These are phyloP conservation scores for Ochropleura plecta DNA, from an alignment of 2,888 invertebrate species.

Conservation along the genomic window DNA sequence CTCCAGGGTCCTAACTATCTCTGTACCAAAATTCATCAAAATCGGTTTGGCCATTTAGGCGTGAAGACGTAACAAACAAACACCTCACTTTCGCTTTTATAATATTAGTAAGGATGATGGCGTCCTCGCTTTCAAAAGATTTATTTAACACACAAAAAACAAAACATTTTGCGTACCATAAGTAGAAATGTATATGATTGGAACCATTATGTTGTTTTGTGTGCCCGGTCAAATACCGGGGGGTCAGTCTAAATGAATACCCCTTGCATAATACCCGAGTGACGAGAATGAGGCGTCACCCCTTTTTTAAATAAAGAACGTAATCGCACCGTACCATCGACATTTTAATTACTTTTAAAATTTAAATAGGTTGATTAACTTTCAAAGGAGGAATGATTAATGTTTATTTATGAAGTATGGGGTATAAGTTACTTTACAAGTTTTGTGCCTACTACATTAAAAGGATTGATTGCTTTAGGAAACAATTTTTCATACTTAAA, in stretches of 20 bases:
- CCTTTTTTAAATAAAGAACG: slow-evolving; percentile 36
- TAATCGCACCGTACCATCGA: slow-evolving; percentile 45
- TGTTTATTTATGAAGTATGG: slow-evolving; percentile 56
- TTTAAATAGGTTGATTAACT: slow-evolving; percentile 58
- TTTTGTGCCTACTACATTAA: slow-evolving; percentile 47
- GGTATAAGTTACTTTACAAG: slow-evolving; percentile 56
- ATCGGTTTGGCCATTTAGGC: too few species aligned
- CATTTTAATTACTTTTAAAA: slow-evolving; percentile 62
- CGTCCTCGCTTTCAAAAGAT: neutral
- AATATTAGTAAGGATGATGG: neutral
- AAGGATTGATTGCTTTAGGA: slow-evolving; percentile 60
- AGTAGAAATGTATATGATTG: neutral
- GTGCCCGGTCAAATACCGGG: neutral
- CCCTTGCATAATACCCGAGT: slow-evolving; percentile 4
- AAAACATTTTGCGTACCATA: neutral
- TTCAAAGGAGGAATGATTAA: slow-evolving; percentile 54
- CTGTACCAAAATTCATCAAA: too few species aligned
- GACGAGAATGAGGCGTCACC: slow-evolving; percentile 41
- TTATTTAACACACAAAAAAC: neutral
- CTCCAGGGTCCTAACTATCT: too few species aligned
- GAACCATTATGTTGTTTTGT: neutral
- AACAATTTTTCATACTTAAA: slow-evolving; percentile 58
- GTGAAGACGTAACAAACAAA: too few species aligned
- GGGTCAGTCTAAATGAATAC: neutral
- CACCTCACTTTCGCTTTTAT: too few species aligned